Evolutionary conservation across 2,797 vertebrate species (phyloP), one percentile per base, ranked within the genome.

Genomic region (Rhynchonycteris naso): DNA sequence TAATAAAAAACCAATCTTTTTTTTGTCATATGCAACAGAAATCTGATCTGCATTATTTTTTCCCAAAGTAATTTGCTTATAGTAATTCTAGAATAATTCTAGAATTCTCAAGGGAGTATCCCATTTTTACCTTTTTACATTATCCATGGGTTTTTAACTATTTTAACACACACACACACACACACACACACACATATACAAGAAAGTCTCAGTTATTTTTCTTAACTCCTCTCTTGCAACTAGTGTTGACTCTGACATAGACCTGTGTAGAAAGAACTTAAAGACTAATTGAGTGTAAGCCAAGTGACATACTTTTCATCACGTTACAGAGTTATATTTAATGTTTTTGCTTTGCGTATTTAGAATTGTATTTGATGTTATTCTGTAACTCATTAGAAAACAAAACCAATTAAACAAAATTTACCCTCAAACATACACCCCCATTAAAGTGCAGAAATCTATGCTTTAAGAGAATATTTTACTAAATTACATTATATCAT

Each of bases 251-350:
- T 93, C 19, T 94, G 47, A 85, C 21, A 16, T 54, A 66, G 47
- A 43, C 30, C 4, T 69, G 18, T 85, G 58, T 10, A 86, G 65
- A 52, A 30, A 93, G 61, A 63, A 43, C 59, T 88, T 82, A 78
- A 74, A 96, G 95, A 96, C 82, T 89, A 95, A 96, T 85, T 96
- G 96, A 97, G 91, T 97, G 11, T 69, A 96, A 96, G 91, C 95
- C 94, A 97, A 86, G 91, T 98, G 96, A 92, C 88, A 95, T 47
- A 81, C 85, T 93, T 97, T 97, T 87, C 35, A 71, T 80, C 78
- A 87, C 85, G 10, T 68, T 54, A 78, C 84, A 80, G 38, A 24
- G 19, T 94, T 92, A 92, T 63, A 59, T 85, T 95, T 71, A 38
- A 83, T 93, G 1, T 88, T 95, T 94, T 74, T 87, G 90, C 83